phyloP scores from a whole-genome alignment of 2,113 vertebrate species.

The Solenodon paradoxus region DNA sequence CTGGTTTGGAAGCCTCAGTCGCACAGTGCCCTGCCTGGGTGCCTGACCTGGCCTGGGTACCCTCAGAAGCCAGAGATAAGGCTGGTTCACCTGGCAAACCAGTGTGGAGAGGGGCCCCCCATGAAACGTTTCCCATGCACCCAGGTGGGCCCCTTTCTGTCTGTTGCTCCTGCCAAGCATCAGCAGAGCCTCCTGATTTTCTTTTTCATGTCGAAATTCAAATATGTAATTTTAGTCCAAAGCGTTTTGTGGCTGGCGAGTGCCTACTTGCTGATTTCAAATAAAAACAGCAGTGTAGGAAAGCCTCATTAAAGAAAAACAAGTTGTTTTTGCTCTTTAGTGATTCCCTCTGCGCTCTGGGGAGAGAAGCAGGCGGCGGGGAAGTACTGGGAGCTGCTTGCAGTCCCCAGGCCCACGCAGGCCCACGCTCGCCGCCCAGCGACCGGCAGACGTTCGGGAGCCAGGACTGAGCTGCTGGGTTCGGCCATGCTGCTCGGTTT shows the following conservation, averaged over 20 bases:
- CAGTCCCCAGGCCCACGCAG: too few relatives aligned
- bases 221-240: background rate
- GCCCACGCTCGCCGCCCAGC: too few relatives aligned
- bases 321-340: background rate
- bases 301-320: conserved; percentile 10
- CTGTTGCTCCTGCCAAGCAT: background rate
- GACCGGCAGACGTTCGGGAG: background rate
- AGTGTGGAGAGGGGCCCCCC: too few relatives aligned
- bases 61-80: too few relatives aligned
- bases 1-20: too few relatives aligned
- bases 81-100: background rate
- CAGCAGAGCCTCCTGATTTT: background rate
- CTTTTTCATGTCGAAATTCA: conserved; percentile 20
- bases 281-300: background rate
- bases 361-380: too few relatives aligned
- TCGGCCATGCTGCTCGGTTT: too few relatives aligned
- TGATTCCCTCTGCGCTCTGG: too few relatives aligned
- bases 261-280: background rate
- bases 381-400: too few relatives aligned
- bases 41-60: too few relatives aligned
- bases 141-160: conserved; percentile 23
- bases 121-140: background rate
- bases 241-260: conserved; percentile 51
- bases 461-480: too few relatives aligned
- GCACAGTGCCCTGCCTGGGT: too few relatives aligned